Evolutionary conservation across 2,888 invertebrate species (phyloP).

Genomic region (Rotaria macrura): DNA sequence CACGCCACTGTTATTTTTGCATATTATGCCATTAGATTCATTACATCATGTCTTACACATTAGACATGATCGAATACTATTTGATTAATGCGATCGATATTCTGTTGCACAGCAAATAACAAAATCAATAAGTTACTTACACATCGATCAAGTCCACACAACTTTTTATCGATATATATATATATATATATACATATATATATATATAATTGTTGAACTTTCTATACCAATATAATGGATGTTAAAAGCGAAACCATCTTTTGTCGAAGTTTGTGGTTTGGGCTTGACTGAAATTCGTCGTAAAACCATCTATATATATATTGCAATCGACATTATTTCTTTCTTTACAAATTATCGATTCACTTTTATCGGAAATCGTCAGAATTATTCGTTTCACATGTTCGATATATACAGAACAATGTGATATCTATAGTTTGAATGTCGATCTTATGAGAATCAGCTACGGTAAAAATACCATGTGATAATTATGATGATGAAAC

Average conservation of each 20-base stretch:
- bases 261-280: slow-evolving; percentile 12
- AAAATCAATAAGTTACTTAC: slow-evolving; percentile 44
- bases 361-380: background rate
- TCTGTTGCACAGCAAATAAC: slow-evolving; percentile 42
- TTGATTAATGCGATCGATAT: slow-evolving; percentile 29
- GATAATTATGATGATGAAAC: background rate
- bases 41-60: slow-evolving; percentile 40
- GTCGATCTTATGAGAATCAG: background rate
- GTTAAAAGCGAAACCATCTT: background rate
- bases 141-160: slow-evolving; percentile 41
- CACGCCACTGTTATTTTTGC: slow-evolving; percentile 44
- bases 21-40: slow-evolving; percentile 42
- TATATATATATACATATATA: too few species aligned
- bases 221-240: slow-evolving; percentile 36
- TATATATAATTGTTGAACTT: slow-evolving; percentile 45
- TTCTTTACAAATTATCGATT: background rate
- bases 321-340: background rate
- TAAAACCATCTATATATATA: too few species aligned
- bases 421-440: background rate
- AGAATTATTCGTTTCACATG: background rate
- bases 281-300: slow-evolving; percentile 17
- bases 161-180: slow-evolving; percentile 45
- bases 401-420: background rate
- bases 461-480: background rate
- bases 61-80: slow-evolving; percentile 36